Percentiles rank a stretch among this genome's conserved stretches.
phyloP scores from a whole-genome alignment of 2,888 invertebrate genomes.

The Xylota segnis region DNA sequence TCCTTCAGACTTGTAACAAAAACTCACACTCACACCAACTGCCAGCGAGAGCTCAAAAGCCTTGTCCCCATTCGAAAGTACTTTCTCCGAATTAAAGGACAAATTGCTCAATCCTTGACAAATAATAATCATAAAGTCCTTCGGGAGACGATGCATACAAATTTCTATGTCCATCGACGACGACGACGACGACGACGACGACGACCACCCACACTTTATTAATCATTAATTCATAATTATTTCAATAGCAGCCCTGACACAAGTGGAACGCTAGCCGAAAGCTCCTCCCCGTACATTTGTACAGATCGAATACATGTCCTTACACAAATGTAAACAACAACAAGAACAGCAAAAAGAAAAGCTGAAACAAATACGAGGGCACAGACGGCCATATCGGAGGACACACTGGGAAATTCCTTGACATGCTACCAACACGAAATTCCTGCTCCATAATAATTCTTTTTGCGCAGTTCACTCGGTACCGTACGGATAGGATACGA shows the following conservation, averaged over 20 bases:
- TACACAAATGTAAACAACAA: slow-evolving; percentile 34
- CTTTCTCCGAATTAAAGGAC: slow-evolving; percentile 16
- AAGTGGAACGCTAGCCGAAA: slow-evolving; percentile 65
- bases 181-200: too few relatives aligned
- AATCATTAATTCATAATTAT: slow-evolving; percentile 54
- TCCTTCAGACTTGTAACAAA: too few relatives aligned
- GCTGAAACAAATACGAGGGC: slow-evolving; percentile 60
- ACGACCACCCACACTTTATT: background rate
- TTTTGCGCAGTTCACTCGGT: slow-evolving; percentile 59
- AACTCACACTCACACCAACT: background rate
- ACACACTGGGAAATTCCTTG: slow-evolving; percentile 63
- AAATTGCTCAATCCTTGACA: slow-evolving; percentile 8
- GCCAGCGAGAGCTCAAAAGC: background rate
- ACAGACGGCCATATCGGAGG: slow-evolving; percentile 70
- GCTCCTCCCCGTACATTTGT: slow-evolving; percentile 41
- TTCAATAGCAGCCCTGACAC: slow-evolving; percentile 52
- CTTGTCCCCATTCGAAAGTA: slow-evolving; percentile 26
- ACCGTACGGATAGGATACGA: too few relatives aligned
- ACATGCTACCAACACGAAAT: slow-evolving; percentile 45
- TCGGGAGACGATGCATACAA: slow-evolving; percentile 8
- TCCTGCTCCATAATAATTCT: slow-evolving; percentile 37
- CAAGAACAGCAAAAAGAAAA: slow-evolving; percentile 31
- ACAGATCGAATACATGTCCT: slow-evolving; percentile 54
- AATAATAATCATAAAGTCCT: slow-evolving; percentile 1
- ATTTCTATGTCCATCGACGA: background rate